Percentiles rank a stretch among this genome's conserved stretches.
phyloP scores from a whole-genome alignment of 1,140 invertebrate species.

The Drosophila bipectinata region DNA sequence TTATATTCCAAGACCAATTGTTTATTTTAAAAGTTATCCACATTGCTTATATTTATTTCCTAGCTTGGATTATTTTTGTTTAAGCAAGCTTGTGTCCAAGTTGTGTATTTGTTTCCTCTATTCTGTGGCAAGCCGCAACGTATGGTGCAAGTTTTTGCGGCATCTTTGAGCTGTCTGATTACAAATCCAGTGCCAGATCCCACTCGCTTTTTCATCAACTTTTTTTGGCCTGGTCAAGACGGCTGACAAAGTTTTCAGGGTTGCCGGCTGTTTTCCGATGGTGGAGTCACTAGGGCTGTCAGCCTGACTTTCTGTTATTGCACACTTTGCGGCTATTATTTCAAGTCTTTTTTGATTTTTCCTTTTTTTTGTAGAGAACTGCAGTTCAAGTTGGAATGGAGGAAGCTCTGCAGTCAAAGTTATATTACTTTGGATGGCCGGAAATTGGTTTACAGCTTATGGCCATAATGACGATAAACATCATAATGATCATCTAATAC shows the following conservation, averaged over 20 bases:
- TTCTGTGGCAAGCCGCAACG: conserved; percentile 28
- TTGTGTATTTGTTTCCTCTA: conserved; percentile 5
- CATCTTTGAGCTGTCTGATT: conserved; percentile 19
- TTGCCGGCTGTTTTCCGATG: conserved; percentile 3
- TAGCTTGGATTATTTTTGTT: no score
- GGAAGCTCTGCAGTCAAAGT: conserved; percentile 29
- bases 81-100: not conserved
- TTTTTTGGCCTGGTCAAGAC: conserved; percentile 40
- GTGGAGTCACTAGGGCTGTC: conserved; percentile 22
- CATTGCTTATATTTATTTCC: no score
- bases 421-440: conserved; percentile 55
- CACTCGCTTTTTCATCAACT: conserved; percentile 24
- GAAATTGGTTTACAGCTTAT: conserved; percentile 51
- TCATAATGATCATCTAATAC: conserved; percentile 9
- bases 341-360: conserved; percentile 30
- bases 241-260: conserved; percentile 28
- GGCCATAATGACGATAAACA: conserved; percentile 20
- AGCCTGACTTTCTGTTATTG: conserved; percentile 45
- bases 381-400: conserved; percentile 38
- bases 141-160: conserved; percentile 57
- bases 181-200: conserved; percentile 24
- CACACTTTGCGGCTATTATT: conserved; percentile 74
- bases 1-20: no score
- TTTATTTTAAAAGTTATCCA: no score
- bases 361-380: conserved; percentile 4